A percentile compares a stretch with the other conserved stretches of the same genome.
These are phyloP conservation scores for Oscheius sp. DNA, from an alignment of 1,140 invertebrate genomes.

Conservation along the genomic window DNA sequence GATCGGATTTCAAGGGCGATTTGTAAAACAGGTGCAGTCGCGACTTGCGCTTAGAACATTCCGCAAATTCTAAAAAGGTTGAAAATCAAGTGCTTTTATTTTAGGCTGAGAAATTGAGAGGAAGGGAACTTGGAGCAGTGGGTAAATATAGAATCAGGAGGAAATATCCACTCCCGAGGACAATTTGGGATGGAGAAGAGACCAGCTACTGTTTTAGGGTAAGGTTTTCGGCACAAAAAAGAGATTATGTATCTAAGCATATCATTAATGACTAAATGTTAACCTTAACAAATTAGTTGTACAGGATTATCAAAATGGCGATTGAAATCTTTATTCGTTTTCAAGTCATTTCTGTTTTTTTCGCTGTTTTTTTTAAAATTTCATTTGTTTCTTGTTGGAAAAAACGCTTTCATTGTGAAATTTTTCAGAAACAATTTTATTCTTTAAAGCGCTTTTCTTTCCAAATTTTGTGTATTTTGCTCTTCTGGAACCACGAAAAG, in stretches of 20 bases:
- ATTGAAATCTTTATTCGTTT: too few species aligned
- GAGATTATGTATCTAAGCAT: too few species aligned
- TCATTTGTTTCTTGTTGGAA: not conserved
- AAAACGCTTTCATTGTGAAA: too few species aligned
- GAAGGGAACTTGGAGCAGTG: constrained; percentile 82
- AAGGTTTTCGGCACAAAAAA: too few species aligned
- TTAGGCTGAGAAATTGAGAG: constrained; percentile 87
- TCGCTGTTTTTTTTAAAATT: not conserved
- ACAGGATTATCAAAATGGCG: too few species aligned
- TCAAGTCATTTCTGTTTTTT: too few species aligned
- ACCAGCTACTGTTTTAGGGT: constrained; percentile 91
- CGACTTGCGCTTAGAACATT: not conserved
- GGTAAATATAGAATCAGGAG: constrained; percentile 92
- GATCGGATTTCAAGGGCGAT: not conserved
- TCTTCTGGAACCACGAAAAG: too few species aligned
- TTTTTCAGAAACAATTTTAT: too few species aligned
- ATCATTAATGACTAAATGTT: too few species aligned
- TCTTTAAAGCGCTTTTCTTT: too few species aligned
- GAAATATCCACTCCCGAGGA: constrained; percentile 92
- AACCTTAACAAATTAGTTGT: too few species aligned
- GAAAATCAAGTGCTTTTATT: constrained; percentile 72
- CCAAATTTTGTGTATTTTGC: too few species aligned
- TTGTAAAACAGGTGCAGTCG: not conserved
- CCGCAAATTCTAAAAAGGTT: not conserved
- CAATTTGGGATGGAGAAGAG: constrained; percentile 99